These are phyloP conservation scores for Dryas iulia DNA, from an alignment of 1,140 invertebrate genomes.

Conservation along the genomic window DNA sequence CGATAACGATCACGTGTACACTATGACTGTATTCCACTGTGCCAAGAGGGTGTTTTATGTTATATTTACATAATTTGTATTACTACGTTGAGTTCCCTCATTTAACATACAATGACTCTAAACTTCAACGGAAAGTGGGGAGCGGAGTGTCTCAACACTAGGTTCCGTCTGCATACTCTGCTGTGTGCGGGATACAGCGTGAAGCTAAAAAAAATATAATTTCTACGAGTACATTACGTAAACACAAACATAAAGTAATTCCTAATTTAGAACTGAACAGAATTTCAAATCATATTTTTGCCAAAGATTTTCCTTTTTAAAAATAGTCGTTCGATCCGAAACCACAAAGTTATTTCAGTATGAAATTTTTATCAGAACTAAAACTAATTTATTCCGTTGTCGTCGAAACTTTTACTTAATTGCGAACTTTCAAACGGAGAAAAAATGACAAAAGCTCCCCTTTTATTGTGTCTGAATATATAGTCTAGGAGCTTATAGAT, in stretches of 20 bases:
- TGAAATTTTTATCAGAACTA: neutral
- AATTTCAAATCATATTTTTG: neutral
- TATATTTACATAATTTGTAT: too few relatives aligned
- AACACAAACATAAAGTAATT: too few relatives aligned
- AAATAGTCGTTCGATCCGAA: neutral
- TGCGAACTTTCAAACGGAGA: neutral
- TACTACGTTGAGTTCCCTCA: too few relatives aligned
- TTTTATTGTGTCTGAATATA: neutral
- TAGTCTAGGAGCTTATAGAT: neutral
- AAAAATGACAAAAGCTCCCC: neutral
- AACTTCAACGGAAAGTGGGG: too few relatives aligned
- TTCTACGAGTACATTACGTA: too few relatives aligned
- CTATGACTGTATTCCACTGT: too few relatives aligned
- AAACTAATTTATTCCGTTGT: constrained; percentile 1
- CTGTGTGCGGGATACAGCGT: neutral
- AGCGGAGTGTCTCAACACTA: neutral
- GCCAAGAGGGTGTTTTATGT: too few relatives aligned
- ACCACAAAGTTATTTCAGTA: neutral
- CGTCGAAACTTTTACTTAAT: neutral
- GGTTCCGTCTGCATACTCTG: neutral
- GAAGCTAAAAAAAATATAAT: too few relatives aligned
- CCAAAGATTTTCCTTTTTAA: neutral
- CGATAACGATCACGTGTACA: too few relatives aligned
- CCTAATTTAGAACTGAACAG: neutral
- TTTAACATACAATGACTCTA: too few relatives aligned